Base-by-base conservation (phyloP, 2,113 vertebrate species). In the Chaenocephalus aceratus region DNA sequence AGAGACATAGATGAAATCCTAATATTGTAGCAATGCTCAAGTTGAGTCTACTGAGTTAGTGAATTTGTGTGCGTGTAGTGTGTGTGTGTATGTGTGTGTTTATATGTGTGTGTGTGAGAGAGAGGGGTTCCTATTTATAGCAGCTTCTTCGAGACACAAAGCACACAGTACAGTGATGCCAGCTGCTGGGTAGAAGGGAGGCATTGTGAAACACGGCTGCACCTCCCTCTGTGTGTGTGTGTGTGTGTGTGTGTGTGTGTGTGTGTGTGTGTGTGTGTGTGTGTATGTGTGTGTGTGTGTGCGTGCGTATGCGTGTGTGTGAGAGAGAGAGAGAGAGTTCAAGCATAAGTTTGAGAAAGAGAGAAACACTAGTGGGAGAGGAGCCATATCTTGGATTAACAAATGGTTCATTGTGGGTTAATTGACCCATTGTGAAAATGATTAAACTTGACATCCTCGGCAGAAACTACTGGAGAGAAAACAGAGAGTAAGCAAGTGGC, bases 61-160 rank as follows among this genome's bases (percentile, higher is more conserved):
- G 48, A 59, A 61, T 63, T 57, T 26, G 23, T 15, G 52, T 23
- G 67, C 16, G 30, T 23, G 23, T 2, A 56, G 21, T 52, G 58
- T 21, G 58, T 30, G 54, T 18, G 52, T 15, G 66, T 3, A 21
- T 1, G 13, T 11, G 44, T 52, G 58, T 21, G 58, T 30, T 23
- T 18, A 18, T 16, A 52, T 3, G 23, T 1, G 36, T 11, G 75
- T 14, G 67, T 62, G 66, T 16, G 56, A 45, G 67, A 59, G 59
- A 77, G 81, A 45, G 80, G 44, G 46, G 56, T 61, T 86, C 79
- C 88, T 94, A 94, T 94, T 94, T 90, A 92, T 92, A 94, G 92
- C 72, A 81, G 83, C 86, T 91, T 89, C 91, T 90, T 88, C 26
- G 64, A 90, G 86, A 92, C 87, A 93, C 88, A 93, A 92, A 94